A percentile compares a stretch with the other conserved stretches of the same genome.
phyloP scores from a whole-genome alignment of 2,797 vertebrate genomes.

The Gymnopithys bicolor region DNA sequence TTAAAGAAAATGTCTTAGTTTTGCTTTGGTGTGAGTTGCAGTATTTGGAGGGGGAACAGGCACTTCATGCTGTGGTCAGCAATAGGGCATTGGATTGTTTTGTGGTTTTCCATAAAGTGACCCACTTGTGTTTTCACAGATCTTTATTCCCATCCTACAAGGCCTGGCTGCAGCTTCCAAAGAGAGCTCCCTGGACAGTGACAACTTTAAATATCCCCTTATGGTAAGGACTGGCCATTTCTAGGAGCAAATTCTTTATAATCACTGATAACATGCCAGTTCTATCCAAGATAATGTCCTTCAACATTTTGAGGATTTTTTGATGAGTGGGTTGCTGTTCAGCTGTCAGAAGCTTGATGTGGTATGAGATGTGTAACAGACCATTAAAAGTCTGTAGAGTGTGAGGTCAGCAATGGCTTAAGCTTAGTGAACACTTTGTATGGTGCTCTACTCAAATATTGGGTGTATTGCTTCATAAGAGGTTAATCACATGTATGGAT shows the following conservation, averaged over 20 bases:
- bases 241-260: background rate
- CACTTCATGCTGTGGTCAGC: background rate
- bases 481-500: background rate
- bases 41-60: background rate
- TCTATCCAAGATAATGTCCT: background rate
- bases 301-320: background rate
- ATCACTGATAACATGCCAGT: background rate
- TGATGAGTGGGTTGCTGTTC: background rate
- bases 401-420: rapidly evolving
- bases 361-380: background rate
- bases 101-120: background rate
- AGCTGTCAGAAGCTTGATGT: background rate
- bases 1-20: background rate
- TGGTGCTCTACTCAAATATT: background rate
- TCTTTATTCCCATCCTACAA: conserved; percentile 95
- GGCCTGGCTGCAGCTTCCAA: conserved; percentile 93
- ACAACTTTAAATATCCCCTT: conserved; percentile 98
- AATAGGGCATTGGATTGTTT: background rate
- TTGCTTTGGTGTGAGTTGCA: background rate
- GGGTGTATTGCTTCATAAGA: background rate
- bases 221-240: conserved; percentile 85
- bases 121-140: conserved; percentile 78
- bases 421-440: background rate
- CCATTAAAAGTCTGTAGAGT: background rate
- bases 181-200: conserved; percentile 97